Percentiles rank a stretch among this genome's conserved stretches.
phyloP scores from a whole-genome alignment of 1,140 invertebrate genomes.

The Magallana ariakensis region DNA sequence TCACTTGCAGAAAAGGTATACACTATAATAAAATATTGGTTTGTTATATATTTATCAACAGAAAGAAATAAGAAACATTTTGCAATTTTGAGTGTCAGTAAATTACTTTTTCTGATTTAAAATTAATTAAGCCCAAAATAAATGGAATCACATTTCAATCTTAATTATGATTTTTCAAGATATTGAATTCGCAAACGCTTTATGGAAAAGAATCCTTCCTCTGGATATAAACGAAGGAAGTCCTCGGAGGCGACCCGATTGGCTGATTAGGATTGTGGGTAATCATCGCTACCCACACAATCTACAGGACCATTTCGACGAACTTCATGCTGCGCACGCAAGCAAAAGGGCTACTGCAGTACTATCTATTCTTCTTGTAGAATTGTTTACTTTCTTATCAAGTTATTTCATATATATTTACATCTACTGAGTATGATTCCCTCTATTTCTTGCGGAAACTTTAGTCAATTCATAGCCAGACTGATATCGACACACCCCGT shows the following conservation, averaged over 20 bases:
- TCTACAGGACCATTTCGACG: not conserved
- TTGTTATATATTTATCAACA: no score
- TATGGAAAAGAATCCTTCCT: conserved; percentile 25
- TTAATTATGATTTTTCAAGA: not conserved
- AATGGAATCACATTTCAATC: no score
- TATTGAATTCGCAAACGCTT: not conserved
- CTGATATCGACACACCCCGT: no score
- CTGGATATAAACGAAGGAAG: not conserved
- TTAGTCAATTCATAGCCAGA: no score
- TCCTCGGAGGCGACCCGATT: not conserved
- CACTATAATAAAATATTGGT: no score
- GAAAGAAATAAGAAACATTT: no score
- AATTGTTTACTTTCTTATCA: not conserved
- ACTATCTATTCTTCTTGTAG: not conserved
- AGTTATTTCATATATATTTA: not conserved
- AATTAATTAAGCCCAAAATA: no score
- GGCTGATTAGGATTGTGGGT: not conserved
- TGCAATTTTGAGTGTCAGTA: no score
- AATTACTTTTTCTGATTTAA: no score
- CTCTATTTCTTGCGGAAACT: no score
- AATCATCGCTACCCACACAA: not conserved
- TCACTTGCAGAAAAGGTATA: not conserved
- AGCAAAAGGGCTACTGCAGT: not conserved
- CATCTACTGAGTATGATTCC: no score
- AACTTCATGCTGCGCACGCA: not conserved